Conservation (phyloP, 2,797 vertebrate species). For the Acridotheres tristis region DNA sequence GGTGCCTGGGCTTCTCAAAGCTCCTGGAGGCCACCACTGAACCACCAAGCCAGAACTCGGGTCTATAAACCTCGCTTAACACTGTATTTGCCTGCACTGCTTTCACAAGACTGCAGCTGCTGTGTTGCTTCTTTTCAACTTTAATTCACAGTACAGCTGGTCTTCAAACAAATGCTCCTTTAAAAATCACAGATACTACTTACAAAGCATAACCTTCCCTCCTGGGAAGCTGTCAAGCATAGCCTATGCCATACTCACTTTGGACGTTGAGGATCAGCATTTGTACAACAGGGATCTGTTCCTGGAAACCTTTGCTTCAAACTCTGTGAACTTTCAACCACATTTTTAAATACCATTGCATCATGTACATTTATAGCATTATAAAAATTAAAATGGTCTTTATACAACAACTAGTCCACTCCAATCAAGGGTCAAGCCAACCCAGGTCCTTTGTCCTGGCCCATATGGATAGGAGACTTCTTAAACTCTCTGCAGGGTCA, state of each 20-base stretch:
- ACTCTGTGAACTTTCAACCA: not conserved
- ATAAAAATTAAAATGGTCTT: not conserved
- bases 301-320: not conserved
- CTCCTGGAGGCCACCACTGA: not conserved
- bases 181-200: not conserved
- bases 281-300: not conserved
- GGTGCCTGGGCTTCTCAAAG: not conserved
- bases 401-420: not conserved
- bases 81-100: not conserved
- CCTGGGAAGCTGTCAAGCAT: fast-evolving
- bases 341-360: not conserved
- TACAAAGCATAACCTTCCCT: not conserved
- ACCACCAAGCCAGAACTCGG: not conserved
- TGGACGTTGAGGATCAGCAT: not conserved
- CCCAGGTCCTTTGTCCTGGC: not conserved
- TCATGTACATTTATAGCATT: not conserved
- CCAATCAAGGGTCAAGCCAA: not conserved
- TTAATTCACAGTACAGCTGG: not conserved
- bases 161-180: not conserved
- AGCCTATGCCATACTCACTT: fast-evolving
- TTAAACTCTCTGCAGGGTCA: not conserved
- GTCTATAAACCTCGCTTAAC: fast-evolving
- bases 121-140: not conserved
- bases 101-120: not conserved
- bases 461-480: not conserved